A percentile compares a stretch with the other conserved stretches of the same genome.
Evolutionary conservation across 2,797 vertebrate genomes (phyloP).

Genomic region (Heliangelus exortis): DNA sequence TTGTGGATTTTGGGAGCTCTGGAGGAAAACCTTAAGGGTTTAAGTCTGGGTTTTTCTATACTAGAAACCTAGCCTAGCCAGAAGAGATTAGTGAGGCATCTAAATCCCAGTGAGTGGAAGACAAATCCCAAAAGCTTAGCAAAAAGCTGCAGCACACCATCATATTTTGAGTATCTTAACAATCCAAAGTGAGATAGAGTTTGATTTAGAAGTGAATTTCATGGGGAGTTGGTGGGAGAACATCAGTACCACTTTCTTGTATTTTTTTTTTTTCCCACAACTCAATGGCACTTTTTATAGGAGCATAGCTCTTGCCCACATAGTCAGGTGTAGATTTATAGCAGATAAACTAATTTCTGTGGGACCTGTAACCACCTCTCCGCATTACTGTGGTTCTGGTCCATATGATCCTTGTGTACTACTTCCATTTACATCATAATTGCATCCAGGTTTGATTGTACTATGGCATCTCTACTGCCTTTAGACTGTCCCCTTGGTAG

Average conservation of each 20-base stretch:
- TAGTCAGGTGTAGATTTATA: not conserved
- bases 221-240: not conserved
- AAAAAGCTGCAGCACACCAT: not conserved
- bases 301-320: not conserved
- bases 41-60: not conserved
- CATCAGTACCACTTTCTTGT: not conserved
- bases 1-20: not conserved
- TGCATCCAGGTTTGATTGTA: not conserved
- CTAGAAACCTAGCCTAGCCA: not conserved
- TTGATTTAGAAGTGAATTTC: not conserved
- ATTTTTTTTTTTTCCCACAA: not conserved
- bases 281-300: not conserved
- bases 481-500: not conserved
- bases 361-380: not conserved
- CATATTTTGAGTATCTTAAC: not conserved
- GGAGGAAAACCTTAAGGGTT: not conserved
- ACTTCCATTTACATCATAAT: not conserved
- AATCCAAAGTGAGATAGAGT: not conserved
- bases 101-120: not conserved
- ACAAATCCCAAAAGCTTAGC: conserved; percentile 7
- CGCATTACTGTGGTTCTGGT: rapidly evolving
- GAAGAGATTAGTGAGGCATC: not conserved
- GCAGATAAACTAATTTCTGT: not conserved
- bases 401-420: not conserved
- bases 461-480: not conserved